Conservation (phyloP, 2,888 invertebrate species). For the Hydriomena furcata region DNA sequence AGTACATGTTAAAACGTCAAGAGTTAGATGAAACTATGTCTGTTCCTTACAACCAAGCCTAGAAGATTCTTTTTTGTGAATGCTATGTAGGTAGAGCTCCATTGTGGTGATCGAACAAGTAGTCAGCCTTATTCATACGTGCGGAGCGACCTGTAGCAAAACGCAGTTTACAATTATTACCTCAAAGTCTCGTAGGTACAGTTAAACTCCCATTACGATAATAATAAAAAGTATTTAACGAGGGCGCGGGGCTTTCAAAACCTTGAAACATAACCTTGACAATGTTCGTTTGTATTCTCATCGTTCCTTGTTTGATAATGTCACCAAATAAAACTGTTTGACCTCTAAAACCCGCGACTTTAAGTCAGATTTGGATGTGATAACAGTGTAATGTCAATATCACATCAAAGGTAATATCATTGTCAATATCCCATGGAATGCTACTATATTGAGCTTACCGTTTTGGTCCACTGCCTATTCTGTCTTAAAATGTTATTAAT, state of each 20-base stretch:
- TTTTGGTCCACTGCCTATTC: too few species aligned
- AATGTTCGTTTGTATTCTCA: slow-evolving; percentile 9
- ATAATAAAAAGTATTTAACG: slow-evolving; percentile 5
- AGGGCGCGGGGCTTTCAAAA: slow-evolving; percentile 1
- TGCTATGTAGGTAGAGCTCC: too few species aligned
- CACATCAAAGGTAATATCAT: not conserved
- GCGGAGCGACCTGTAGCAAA: too few species aligned
- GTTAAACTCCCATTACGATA: slow-evolving; percentile 5
- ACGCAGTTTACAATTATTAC: slow-evolving; percentile 8
- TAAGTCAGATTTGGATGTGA: slow-evolving; percentile 18
- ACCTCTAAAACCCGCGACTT: slow-evolving; percentile 9
- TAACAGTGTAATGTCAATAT: slow-evolving; percentile 11
- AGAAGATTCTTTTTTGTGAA: too few species aligned
- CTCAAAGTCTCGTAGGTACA: not conserved
- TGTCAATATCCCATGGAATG: not conserved
- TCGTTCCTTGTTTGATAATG: slow-evolving; percentile 21
- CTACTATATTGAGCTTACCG: too few species aligned
- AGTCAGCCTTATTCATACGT: too few species aligned
- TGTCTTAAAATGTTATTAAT: too few species aligned
- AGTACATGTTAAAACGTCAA: too few species aligned
- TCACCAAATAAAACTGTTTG: slow-evolving; percentile 10
- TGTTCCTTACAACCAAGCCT: too few species aligned
- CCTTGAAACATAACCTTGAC: slow-evolving; percentile 18
- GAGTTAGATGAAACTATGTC: too few species aligned
- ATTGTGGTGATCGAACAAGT: too few species aligned